A percentile compares a stretch with the other conserved stretches of the same genome.
Evolutionary conservation across 2,888 invertebrate genomes (phyloP).

Genomic region (Hecatera dysodea): DNA sequence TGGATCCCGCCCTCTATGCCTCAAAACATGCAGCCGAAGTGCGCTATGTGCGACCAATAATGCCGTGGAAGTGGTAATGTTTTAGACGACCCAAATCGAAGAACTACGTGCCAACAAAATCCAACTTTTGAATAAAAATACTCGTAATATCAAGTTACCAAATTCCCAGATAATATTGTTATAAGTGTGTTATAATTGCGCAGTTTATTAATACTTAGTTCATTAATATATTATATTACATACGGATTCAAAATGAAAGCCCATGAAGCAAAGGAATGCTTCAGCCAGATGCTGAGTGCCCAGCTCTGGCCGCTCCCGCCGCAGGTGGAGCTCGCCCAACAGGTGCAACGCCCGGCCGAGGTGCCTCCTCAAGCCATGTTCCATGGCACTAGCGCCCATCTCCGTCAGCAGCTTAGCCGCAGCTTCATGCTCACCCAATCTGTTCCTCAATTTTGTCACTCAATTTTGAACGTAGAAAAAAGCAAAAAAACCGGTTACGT

Average conservation of each 20-base stretch:
- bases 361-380: constrained; percentile 78
- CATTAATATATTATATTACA: constrained; percentile 1
- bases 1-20: too few species aligned
- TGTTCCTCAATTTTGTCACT: constrained; percentile 46
- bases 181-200: neutral
- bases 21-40: too few species aligned
- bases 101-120: too few species aligned
- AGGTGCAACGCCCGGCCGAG: constrained; percentile 85
- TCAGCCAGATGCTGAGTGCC: constrained; percentile 86
- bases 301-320: constrained; percentile 82
- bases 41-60: too few species aligned
- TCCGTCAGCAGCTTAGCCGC: constrained; percentile 83
- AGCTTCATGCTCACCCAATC: constrained; percentile 81
- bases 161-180: neutral
- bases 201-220: neutral
- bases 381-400: constrained; percentile 86
- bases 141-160: too few species aligned
- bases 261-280: constrained; percentile 87
- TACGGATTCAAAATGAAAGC: constrained; percentile 76
- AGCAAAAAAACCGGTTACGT: too few species aligned
- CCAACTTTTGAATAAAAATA: neutral
- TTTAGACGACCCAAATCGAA: too few species aligned
- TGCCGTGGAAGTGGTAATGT: too few species aligned
- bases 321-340: constrained; percentile 85
- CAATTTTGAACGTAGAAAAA: too few species aligned